phyloP scores from a whole-genome alignment of 1,140 invertebrate genomes.

The Stenopsyche tienmushanensis region DNA sequence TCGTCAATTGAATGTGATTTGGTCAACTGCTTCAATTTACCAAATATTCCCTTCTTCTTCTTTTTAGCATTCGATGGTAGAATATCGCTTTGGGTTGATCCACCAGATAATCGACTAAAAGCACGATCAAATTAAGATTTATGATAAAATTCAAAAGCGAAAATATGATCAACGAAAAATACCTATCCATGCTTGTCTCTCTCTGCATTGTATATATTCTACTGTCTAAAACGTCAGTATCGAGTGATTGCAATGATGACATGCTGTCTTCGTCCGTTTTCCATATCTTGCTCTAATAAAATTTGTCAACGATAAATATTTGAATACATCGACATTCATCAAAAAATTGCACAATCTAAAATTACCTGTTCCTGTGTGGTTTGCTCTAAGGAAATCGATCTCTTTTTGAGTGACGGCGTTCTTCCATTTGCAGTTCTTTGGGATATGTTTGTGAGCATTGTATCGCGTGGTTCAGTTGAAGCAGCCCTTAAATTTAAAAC shows the following conservation, averaged over 20 bases:
- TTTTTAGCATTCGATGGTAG: constrained; percentile 69
- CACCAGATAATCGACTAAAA: constrained; percentile 72
- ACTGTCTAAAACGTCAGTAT: constrained; percentile 56
- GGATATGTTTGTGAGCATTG: constrained; percentile 47
- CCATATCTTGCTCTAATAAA: constrained; percentile 60
- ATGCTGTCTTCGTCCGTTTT: constrained; percentile 76
- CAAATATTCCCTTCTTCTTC: constrained; percentile 79
- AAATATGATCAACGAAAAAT: constrained; percentile 36
- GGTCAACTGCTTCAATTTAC: constrained; percentile 80
- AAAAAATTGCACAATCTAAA: background rate
- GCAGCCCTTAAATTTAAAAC: constrained; percentile 46
- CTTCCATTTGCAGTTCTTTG: constrained; percentile 45
- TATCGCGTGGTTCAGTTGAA: constrained; percentile 53
- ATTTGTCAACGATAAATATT: constrained; percentile 9
- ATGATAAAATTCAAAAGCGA: background rate
- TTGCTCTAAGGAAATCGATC: constrained; percentile 54
- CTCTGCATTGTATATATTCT: constrained; percentile 59
- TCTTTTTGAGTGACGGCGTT: constrained; percentile 53
- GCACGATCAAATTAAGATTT: constrained; percentile 28
- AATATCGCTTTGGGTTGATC: constrained; percentile 82
- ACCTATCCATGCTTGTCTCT: constrained; percentile 75
- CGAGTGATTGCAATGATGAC: constrained; percentile 75
- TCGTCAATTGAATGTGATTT: constrained; percentile 82
- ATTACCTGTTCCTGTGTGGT: constrained; percentile 61
- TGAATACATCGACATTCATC: background rate